A percentile compares a stretch with the other conserved stretches of the same genome.
Conservation (phyloP, 1,140 invertebrate genomes). For the Drosophila bipectinata region DNA sequence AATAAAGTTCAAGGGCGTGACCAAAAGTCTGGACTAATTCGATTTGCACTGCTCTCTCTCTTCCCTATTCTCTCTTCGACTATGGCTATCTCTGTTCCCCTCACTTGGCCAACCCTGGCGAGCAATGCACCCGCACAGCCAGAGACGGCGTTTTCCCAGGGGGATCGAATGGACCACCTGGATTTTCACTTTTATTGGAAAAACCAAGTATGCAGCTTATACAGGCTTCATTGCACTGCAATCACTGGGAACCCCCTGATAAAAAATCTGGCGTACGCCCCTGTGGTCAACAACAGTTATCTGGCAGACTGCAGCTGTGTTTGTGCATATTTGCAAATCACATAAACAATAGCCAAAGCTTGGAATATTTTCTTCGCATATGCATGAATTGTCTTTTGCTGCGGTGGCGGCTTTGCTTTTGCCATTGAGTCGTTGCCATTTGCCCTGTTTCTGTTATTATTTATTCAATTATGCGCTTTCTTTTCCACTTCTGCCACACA, state of each 20-base stretch:
- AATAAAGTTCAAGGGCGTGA: constrained; percentile 76
- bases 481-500: constrained; percentile 57
- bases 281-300: constrained; percentile 61
- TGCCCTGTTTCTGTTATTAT: constrained; percentile 75
- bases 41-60: constrained; percentile 45
- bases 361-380: constrained; percentile 62
- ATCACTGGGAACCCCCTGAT: neutral
- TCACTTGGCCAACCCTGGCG: constrained; percentile 39
- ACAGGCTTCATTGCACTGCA: neutral
- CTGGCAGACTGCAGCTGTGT: constrained; percentile 27
- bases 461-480: constrained; percentile 81
- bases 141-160: neutral
- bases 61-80: constrained; percentile 13
- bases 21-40: constrained; percentile 66
- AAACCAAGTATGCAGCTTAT: too few species aligned
- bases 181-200: neutral
- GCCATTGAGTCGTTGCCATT: constrained; percentile 64
- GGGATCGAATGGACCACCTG: neutral
- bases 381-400: constrained; percentile 45
- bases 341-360: constrained; percentile 60
- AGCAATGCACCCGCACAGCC: constrained; percentile 63
- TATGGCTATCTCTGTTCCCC: constrained; percentile 22
- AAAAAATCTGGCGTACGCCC: neutral
- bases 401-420: constrained; percentile 54
- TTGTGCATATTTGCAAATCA: constrained; percentile 61